Conservation (phyloP, 2,113 vertebrate genomes). For the Trachemys scripta region DNA sequence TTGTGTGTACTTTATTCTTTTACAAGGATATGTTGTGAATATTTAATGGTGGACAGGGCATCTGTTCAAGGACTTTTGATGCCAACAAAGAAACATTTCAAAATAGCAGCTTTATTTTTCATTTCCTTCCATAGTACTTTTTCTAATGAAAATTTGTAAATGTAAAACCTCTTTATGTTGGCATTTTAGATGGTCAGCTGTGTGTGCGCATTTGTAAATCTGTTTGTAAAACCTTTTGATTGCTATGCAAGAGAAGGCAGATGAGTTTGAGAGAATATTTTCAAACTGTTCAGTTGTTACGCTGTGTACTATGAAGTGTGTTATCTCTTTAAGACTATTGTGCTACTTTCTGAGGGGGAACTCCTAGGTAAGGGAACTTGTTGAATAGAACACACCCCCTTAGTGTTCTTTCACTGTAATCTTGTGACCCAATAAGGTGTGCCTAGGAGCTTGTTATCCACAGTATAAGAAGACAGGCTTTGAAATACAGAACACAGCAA, state of each 20-base stretch:
- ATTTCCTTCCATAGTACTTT: not conserved
- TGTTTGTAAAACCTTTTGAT: not conserved
- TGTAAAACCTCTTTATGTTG: not conserved
- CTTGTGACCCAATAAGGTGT: not conserved
- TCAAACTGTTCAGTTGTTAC: not conserved
- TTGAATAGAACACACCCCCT: not conserved
- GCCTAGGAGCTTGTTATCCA: not conserved
- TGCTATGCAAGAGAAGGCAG: not conserved
- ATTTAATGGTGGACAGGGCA: constrained; percentile 72
- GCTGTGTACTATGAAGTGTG: not conserved
- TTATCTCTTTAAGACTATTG: not conserved
- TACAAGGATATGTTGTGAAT: constrained; percentile 68
- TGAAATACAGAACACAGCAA: not conserved
- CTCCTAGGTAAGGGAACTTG: not conserved
- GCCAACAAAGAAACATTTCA: constrained; percentile 47
- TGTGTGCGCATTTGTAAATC: not conserved
- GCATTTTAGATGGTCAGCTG: not conserved
- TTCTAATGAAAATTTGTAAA: constrained; percentile 42
- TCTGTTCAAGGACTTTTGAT: constrained; percentile 68
- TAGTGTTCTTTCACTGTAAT: not conserved
- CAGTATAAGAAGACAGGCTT: not conserved
- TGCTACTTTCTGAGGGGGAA: not conserved
- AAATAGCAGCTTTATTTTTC: constrained; percentile 62
- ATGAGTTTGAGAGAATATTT: not conserved
- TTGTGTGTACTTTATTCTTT: constrained; percentile 66